Evolutionary conservation across 2,113 vertebrate genomes (phyloP).

Genomic region (Axis porcinus): DNA sequence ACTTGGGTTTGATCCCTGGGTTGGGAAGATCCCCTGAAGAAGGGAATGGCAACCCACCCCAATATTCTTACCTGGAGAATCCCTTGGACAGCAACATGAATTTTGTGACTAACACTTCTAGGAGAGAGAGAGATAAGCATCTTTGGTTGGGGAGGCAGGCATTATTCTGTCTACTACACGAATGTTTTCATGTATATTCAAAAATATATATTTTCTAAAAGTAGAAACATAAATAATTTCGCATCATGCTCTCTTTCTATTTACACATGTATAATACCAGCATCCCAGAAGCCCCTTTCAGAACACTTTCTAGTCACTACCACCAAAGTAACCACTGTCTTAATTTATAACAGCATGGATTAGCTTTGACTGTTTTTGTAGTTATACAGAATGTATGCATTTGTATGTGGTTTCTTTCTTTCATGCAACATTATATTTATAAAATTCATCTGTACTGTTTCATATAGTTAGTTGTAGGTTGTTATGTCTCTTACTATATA

Average conservation of each 20-base stretch:
- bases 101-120: not conserved
- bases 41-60: not conserved
- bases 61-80: not conserved
- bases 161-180: not conserved
- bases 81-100: not conserved
- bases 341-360: not conserved
- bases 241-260: not conserved
- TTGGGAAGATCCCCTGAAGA: not conserved
- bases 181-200: not conserved
- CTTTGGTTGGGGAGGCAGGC: not conserved
- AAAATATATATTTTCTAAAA: conserved; percentile 1
- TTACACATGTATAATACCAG: not conserved
- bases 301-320: not conserved
- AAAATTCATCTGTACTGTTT: not conserved
- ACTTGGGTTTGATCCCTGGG: not conserved
- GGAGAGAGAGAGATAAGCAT: not conserved
- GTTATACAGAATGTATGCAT: not conserved
- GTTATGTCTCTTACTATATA: not conserved
- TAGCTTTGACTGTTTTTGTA: not conserved
- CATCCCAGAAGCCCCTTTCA: not conserved
- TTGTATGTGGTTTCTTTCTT: not conserved
- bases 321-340: not conserved
- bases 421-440: not conserved
- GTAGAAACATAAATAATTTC: not conserved
- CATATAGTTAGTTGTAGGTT: not conserved